phyloP scores from a whole-genome alignment of 1,140 invertebrate genomes.

The Drosophila saltans region DNA sequence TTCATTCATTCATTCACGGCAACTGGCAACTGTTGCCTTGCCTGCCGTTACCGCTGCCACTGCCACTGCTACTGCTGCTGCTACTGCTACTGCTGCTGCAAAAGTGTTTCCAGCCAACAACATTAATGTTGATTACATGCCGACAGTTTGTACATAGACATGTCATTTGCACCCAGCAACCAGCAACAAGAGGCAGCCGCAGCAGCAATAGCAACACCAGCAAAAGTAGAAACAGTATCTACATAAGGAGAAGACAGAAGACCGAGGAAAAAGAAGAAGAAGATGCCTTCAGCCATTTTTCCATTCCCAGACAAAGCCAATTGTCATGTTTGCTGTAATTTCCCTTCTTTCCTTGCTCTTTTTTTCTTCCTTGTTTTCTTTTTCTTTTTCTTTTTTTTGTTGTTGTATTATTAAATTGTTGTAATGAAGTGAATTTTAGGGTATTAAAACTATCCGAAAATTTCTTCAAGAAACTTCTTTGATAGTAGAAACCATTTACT shows the following conservation, averaged over 20 bases:
- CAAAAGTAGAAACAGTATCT: conserved; percentile 4
- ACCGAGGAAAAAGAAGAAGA: not conserved
- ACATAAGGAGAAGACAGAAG: conserved; percentile 5
- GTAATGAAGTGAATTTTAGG: conserved; percentile 38
- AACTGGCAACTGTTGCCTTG: conserved; percentile 45
- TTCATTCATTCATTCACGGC: conserved; percentile 49
- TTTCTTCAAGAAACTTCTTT: no score
- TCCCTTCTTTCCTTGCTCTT: not conserved
- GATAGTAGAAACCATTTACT: no score
- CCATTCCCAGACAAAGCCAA: conserved; percentile 38
- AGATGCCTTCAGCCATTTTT: conserved; percentile 17
- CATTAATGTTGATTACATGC: conserved; percentile 75
- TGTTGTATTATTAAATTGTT: conserved; percentile 53
- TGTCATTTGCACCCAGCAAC: conserved; percentile 59
- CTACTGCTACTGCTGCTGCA: conserved; percentile 16
- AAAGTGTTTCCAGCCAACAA: conserved; percentile 32
- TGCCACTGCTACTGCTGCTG: conserved; percentile 24
- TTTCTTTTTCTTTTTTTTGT: no score
- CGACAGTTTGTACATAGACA: conserved; percentile 69
- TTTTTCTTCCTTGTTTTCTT: not conserved
- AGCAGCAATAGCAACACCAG: not conserved
- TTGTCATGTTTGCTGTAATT: conserved; percentile 35
- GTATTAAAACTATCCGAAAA: conserved; percentile 3
- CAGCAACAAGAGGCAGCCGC: conserved; percentile 12
- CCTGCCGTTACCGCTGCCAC: not conserved